Evolutionary conservation across 2,888 invertebrate species (phyloP).

Genomic region (Arenicola marina): DNA sequence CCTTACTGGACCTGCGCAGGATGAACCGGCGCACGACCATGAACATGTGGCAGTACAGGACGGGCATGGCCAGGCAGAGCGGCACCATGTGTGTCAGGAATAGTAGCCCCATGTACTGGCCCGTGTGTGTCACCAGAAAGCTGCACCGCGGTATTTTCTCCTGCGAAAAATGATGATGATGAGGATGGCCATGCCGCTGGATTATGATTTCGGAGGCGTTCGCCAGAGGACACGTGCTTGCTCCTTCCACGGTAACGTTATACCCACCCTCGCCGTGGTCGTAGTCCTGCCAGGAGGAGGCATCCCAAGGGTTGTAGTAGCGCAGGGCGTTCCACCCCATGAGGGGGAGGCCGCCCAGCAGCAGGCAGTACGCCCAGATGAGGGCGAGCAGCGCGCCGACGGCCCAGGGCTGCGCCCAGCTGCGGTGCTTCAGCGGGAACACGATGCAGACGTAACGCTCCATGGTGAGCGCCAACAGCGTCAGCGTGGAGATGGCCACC

Average conservation of each 20-base stretch:
- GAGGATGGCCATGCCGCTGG: no score
- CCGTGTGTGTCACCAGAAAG: conserved; percentile 11
- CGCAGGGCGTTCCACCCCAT: conserved; percentile 40
- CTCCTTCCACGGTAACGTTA: background rate
- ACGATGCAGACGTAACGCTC: conserved; percentile 46
- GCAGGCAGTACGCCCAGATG: conserved; percentile 36
- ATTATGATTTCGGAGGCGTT: no score
- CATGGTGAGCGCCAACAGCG: conserved; percentile 42
- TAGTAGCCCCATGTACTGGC: conserved; percentile 18
- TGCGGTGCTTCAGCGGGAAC: conserved; percentile 38
- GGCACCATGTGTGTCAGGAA: conserved; percentile 20
- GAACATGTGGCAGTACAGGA: conserved; percentile 23
- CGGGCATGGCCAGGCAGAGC: conserved; percentile 15
- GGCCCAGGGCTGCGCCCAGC: conserved; percentile 34
- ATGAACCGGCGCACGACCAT: conserved; percentile 3
- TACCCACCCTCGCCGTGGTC: background rate
- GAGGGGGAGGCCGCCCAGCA: conserved; percentile 42
- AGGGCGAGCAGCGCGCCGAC: conserved; percentile 31
- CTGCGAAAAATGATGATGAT: no score
- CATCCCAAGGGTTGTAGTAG: background rate
- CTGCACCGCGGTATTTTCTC: conserved; percentile 8
- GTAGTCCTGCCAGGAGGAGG: background rate
- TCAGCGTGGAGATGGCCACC: conserved; percentile 15
- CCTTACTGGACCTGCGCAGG: background rate
- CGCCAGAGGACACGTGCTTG: no score